Base-by-base conservation (phyloP, 2,797 vertebrate genomes). In the Pogoniulus pusillus region DNA sequence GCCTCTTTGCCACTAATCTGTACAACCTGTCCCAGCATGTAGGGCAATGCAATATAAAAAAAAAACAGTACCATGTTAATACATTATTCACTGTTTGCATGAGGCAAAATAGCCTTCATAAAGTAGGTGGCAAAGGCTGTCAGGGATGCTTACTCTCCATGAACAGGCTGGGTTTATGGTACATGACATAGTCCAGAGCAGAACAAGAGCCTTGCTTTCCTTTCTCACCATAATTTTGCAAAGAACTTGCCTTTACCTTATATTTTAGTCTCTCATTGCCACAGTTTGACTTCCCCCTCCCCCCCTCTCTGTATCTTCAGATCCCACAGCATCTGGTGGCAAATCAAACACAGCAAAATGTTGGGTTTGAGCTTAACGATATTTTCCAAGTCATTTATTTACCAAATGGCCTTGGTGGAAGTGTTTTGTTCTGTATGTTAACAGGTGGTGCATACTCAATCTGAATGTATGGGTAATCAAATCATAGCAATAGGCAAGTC, bases 321-420 rank as follows among this genome's bases (percentile, higher is more conserved):
- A 62, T 93, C 73, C 79, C 85, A 81, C 59, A 83, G 84, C 94
- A 95, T 94, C 92, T 96, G 95, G 87, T 93, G 66, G 82, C 66
- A 91, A 90, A 91, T 91, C 90, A 93, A 85, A 95, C 79, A 81
- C 7, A 57, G 85, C 63, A 80, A 85, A 90, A 81, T 54, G 43
- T 73, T 91, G 90, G 2, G 10, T 91, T 89, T 85, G 90, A 94
- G 82, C 87, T 91, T 94, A 83, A 87, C 85, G 89, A 59, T 94
- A 66, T 96, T 95, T 95, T 95, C 93, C 93, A 94, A 93, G 90
- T 59, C 70, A 93, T 94, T 96, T 94, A 89, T 94, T 92, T 91
- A 87, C 89, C 93, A 95, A 95, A 90, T 96, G 93, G 55, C 89
- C 59, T 66, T 90, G 66, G 87, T 94, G 76, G 69, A 78, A 93